Evolutionary conservation across 2,888 invertebrate species (phyloP).

Genomic region (Temnothorax rugatulus): DNA sequence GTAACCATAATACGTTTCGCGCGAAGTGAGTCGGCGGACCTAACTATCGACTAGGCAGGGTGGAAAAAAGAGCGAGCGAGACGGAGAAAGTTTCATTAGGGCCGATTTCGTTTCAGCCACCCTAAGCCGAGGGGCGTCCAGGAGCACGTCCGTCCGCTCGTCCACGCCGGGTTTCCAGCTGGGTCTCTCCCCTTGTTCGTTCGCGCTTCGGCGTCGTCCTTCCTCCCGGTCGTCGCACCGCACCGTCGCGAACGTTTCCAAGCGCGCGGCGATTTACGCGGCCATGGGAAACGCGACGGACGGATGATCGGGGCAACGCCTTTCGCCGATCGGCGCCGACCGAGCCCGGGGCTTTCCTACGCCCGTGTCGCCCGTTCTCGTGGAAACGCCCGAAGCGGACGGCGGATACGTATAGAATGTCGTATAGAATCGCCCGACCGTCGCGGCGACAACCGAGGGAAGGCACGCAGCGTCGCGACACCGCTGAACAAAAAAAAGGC

Average conservation of each 20-base stretch:
- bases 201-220: constrained; percentile 40
- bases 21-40: constrained; percentile 38
- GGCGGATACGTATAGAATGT: constrained; percentile 38
- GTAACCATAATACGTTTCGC: constrained; percentile 34
- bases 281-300: constrained; percentile 51
- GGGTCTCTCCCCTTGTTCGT: constrained; percentile 44
- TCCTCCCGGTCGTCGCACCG: constrained; percentile 47
- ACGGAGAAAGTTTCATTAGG: constrained; percentile 71
- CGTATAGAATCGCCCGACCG: constrained; percentile 27
- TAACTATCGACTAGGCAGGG: constrained; percentile 19
- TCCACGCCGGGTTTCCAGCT: constrained; percentile 43
- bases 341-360: constrained; percentile 41
- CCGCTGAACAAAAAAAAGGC: constrained; percentile 8
- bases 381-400: constrained; percentile 44
- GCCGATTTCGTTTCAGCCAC: constrained; percentile 69
- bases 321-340: constrained; percentile 50
- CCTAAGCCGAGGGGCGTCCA: constrained; percentile 56
- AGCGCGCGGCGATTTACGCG: constrained; percentile 79
- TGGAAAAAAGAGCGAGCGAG: constrained; percentile 31
- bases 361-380: constrained; percentile 49
- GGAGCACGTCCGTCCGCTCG: constrained; percentile 38
- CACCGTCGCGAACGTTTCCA: constrained; percentile 62
- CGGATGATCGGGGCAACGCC: constrained; percentile 79
- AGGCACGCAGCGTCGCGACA: constrained; percentile 23
- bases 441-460: constrained; percentile 2